Evolutionary conservation across 2,888 invertebrate genomes (phyloP).

Genomic region (Choreutis nemorana): DNA sequence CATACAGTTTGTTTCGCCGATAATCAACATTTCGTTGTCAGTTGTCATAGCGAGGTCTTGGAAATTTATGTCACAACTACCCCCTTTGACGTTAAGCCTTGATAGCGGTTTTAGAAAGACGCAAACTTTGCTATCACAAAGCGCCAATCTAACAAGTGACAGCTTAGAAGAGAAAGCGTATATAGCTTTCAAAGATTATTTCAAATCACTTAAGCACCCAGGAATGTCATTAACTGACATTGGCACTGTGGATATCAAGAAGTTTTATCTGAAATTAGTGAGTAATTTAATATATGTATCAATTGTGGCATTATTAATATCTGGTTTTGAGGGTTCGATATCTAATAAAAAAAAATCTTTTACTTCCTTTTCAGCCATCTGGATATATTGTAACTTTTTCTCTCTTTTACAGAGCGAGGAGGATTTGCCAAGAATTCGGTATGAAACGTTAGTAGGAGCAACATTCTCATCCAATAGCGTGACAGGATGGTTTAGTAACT

Average conservation of each 20-base stretch:
- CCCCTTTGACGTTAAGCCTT: constrained; percentile 64
- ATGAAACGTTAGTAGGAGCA: constrained; percentile 66
- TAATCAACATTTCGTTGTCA: constrained; percentile 49
- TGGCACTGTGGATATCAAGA: constrained; percentile 33
- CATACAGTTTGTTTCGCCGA: constrained; percentile 51
- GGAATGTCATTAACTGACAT: constrained; percentile 36
- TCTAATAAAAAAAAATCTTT: neutral
- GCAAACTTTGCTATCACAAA: constrained; percentile 36
- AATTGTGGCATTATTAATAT: neutral
- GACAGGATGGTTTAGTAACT: constrained; percentile 80
- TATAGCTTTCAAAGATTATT: constrained; percentile 39
- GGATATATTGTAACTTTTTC: neutral
- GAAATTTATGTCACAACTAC: constrained; percentile 63
- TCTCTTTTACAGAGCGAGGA: constrained; percentile 26
- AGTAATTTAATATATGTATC: constrained; percentile 10
- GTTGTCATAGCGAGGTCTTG: constrained; percentile 50
- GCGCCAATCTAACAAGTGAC: constrained; percentile 22
- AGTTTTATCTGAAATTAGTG: constrained; percentile 54
- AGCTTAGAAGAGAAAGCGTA: constrained; percentile 30
- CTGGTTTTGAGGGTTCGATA: neutral
- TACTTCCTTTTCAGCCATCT: neutral
- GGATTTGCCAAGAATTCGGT: constrained; percentile 45
- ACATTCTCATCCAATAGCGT: constrained; percentile 53
- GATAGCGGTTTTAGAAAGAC: constrained; percentile 41
- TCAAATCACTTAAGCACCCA: constrained; percentile 26